These are phyloP conservation scores for Phrynocephalus forsythii DNA, from an alignment of 2,797 vertebrate species.

Conservation along the genomic window DNA sequence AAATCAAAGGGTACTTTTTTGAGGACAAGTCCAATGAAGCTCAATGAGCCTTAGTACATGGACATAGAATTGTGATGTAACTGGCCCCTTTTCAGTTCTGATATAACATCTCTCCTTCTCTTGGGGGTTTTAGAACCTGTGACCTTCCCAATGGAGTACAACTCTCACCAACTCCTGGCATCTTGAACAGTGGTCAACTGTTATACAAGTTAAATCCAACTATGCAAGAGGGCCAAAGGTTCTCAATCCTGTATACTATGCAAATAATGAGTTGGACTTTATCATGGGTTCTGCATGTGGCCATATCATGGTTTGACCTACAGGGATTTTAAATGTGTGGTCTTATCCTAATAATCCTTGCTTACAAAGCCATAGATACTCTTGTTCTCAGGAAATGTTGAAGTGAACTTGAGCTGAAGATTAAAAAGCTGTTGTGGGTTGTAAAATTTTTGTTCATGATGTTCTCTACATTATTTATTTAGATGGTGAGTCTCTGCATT, in stretches of 20 bases:
- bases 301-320: background rate
- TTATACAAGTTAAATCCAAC: background rate
- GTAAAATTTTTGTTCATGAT: background rate
- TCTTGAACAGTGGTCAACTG: background rate
- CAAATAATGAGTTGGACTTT: background rate
- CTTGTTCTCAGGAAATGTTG: conserved; percentile 7
- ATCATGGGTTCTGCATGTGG: background rate
- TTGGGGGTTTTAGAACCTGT: background rate
- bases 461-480: conserved; percentile 5
- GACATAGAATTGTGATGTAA: background rate
- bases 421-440: background rate
- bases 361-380: background rate
- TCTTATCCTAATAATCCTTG: background rate
- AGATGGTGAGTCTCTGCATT: background rate
- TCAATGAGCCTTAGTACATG: background rate
- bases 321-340: background rate
- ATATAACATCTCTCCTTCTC: background rate
- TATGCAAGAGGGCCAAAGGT: background rate
- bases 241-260: background rate
- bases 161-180: background rate
- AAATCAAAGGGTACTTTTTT: background rate
- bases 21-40: background rate
- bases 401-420: conserved; percentile 35
- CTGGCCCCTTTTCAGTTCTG: background rate
- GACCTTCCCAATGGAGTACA: background rate